Conservation (phyloP, 37 sponge, comb jelly and placozoan genomes). For the Crambe crambe region DNA sequence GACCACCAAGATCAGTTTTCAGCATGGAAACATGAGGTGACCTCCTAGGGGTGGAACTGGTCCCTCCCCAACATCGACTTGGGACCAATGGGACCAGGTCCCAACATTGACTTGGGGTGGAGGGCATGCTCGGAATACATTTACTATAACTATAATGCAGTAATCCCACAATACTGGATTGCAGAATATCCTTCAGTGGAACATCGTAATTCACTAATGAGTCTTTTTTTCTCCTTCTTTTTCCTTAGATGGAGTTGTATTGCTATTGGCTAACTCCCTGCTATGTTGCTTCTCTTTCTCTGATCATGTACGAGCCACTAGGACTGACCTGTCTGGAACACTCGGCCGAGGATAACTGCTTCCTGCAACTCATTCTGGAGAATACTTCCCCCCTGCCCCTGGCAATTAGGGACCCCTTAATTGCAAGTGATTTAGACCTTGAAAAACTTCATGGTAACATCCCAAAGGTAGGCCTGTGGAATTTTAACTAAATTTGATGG, state of each 20-base stretch:
- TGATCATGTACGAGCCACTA: constrained; percentile 36
- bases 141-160: too few species aligned
- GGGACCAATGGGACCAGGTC: not conserved
- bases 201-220: too few species aligned
- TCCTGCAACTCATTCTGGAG: constrained; percentile 30
- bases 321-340: constrained; percentile 12
- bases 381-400: constrained; percentile 44
- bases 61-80: not conserved
- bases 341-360: constrained; percentile 28
- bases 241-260: constrained; percentile 15
- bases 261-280: constrained; percentile 50
- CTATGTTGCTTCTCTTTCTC: constrained; percentile 29
- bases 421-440: constrained; percentile 3
- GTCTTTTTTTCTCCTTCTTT: not conserved
- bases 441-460: constrained; percentile 19
- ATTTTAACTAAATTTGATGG: too few species aligned
- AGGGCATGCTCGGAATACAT: too few species aligned
- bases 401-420: not conserved
- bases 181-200: too few species aligned
- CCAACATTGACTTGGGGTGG: too few species aligned
- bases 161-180: too few species aligned
- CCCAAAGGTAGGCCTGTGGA: constrained; percentile 15
- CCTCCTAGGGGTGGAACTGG: too few species aligned
- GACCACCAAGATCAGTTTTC: not conserved
- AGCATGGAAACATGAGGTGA: constrained; percentile 40